These are phyloP conservation scores for Conus canariensis DNA, from an alignment of 2,888 invertebrate species.

Conservation along the genomic window DNA sequence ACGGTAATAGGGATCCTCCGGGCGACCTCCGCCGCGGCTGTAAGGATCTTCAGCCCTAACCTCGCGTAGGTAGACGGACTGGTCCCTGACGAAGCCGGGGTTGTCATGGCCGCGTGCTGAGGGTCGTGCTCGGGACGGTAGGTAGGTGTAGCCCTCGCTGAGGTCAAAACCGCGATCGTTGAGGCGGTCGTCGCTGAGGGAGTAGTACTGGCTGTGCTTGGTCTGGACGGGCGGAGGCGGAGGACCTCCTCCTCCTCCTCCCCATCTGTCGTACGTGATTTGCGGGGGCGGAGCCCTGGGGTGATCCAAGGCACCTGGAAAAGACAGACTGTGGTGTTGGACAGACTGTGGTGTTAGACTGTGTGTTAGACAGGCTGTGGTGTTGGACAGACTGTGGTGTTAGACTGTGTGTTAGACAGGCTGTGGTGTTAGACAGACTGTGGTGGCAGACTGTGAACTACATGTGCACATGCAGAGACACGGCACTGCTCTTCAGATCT, in stretches of 20 bases:
- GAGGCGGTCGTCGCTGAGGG: constrained; percentile 27
- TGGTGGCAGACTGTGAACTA: too few species aligned
- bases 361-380: too few species aligned
- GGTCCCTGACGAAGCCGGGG: not conserved
- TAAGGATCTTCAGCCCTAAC: not conserved
- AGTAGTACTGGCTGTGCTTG: constrained; percentile 22
- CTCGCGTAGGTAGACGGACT: not conserved
- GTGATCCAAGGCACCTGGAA: not conserved
- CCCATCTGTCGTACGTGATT: not conserved
- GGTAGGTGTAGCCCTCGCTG: constrained; percentile 31
- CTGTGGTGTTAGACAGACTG: too few species aligned
- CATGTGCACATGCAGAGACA: too few species aligned
- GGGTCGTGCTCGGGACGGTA: not conserved
- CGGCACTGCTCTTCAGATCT: too few species aligned
- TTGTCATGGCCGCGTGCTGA: not conserved
- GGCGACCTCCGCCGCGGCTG: not conserved
- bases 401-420: too few species aligned
- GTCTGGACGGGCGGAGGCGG: not conserved
- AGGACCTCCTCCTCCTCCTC: not conserved
- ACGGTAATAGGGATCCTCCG: not conserved
- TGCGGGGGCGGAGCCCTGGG: not conserved
- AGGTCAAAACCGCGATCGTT: constrained; percentile 31
- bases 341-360: too few species aligned
- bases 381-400: too few species aligned
- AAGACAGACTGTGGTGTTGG: not conserved